Percentiles rank a stretch among this genome's conserved stretches.
phyloP scores from a whole-genome alignment of 1,140 invertebrate species.

The Helicoverpa armigera region DNA sequence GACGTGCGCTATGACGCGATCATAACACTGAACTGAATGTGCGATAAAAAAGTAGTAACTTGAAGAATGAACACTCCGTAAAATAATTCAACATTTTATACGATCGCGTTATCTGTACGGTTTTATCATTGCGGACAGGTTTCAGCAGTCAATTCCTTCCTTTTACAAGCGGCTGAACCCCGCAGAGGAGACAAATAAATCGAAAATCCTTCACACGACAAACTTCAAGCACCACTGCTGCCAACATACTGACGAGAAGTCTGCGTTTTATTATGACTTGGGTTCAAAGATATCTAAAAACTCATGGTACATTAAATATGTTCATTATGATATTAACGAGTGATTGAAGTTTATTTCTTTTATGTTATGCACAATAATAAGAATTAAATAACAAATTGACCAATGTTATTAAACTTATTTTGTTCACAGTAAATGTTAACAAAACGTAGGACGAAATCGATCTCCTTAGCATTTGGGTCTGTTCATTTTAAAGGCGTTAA shows the following conservation, averaged over 20 bases:
- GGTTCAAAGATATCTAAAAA: too few species aligned
- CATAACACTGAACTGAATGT: conserved; percentile 73
- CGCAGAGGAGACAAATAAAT: conserved; percentile 21
- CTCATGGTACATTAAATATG: too few species aligned
- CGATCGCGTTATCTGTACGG: conserved; percentile 64
- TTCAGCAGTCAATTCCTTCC: conserved; percentile 49
- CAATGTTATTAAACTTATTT: too few species aligned
- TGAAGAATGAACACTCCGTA: conserved; percentile 55
- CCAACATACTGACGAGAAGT: conserved; percentile 2
- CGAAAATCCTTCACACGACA: conserved; percentile 42
- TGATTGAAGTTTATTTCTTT: too few species aligned
- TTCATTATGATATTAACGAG: too few species aligned
- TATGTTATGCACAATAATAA: too few species aligned
- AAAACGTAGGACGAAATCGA: too few species aligned
- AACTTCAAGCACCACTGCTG: conserved; percentile 40
- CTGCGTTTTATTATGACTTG: conserved; percentile 1
- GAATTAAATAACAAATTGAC: too few species aligned
- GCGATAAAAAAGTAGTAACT: conserved; percentile 54
- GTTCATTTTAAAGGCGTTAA: too few species aligned
- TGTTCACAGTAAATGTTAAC: too few species aligned
- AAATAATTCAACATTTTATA: conserved; percentile 67
- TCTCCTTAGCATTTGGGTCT: too few species aligned
- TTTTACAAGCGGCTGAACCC: conserved; percentile 26
- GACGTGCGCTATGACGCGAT: conserved; percentile 77
- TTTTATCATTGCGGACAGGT: conserved; percentile 59